Evolutionary conservation across 2,888 invertebrate species (phyloP).

Genomic region (Cephus sareptanus): DNA sequence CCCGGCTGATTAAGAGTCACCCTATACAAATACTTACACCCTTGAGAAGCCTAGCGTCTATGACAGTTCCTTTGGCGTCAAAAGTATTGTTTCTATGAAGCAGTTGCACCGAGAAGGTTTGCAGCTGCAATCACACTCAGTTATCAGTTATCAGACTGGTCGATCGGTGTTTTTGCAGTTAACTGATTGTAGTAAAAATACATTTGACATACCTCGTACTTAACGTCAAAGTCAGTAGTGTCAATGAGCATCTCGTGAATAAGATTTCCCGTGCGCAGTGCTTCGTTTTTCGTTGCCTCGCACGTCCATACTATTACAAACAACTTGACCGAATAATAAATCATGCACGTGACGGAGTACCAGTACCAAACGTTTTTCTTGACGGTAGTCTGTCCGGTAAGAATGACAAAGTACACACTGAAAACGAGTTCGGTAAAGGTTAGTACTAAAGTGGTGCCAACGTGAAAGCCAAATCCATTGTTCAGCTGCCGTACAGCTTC

Average conservation of each 20-base stretch:
- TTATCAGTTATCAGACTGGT: not conserved
- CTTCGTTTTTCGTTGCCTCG: slow-evolving; percentile 45
- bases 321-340: slow-evolving; percentile 46
- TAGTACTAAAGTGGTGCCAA: slow-evolving; percentile 39
- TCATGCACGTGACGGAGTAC: slow-evolving; percentile 44
- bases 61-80: slow-evolving; percentile 40
- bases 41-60: slow-evolving; percentile 46
- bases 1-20: not conserved
- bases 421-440: slow-evolving; percentile 50
- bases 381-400: slow-evolving; percentile 32
- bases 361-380: slow-evolving; percentile 48
- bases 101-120: slow-evolving; percentile 51
- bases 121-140: slow-evolving; percentile 38
- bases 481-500: slow-evolving; percentile 41
- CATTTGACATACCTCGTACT: slow-evolving; percentile 39
- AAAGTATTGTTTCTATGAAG: slow-evolving; percentile 47
- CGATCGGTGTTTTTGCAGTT: not conserved
- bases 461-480: slow-evolving; percentile 39
- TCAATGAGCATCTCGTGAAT: slow-evolving; percentile 45
- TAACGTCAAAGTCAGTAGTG: slow-evolving; percentile 38
- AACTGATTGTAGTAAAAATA: not conserved
- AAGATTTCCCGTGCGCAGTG: slow-evolving; percentile 38
- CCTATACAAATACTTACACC: slow-evolving; percentile 30
- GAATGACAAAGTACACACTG: slow-evolving; percentile 49
- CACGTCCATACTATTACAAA: slow-evolving; percentile 43